These are phyloP conservation scores for Embidobia sp. DNA, from an alignment of 2,888 invertebrate species.

Conservation along the genomic window DNA sequence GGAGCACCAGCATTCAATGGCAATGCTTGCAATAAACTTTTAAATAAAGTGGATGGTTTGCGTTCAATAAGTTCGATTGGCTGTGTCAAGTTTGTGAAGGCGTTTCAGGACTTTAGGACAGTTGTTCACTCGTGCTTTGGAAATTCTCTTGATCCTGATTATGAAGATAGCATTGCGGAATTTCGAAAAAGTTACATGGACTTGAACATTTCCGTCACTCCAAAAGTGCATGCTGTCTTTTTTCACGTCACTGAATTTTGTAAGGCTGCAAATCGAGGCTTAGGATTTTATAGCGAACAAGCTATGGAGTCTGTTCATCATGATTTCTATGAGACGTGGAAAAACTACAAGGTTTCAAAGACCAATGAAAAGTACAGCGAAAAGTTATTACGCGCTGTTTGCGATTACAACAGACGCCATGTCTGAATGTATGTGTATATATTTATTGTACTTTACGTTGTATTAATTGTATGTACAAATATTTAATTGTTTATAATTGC, in stretches of 20 bases:
- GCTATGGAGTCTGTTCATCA: conserved; percentile 17
- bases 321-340: conserved; percentile 14
- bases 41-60: background rate
- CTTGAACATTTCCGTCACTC: conserved; percentile 19
- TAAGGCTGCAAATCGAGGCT: background rate
- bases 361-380: background rate
- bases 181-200: conserved; percentile 24
- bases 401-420: background rate
- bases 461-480: too few relatives aligned
- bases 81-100: background rate
- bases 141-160: background rate
- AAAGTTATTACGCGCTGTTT: background rate
- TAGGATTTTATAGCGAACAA: conserved; percentile 17
- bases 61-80: background rate
- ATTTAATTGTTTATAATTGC: too few relatives aligned
- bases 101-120: background rate
- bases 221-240: conserved; percentile 33
- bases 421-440: background rate
- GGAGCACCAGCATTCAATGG: conserved; percentile 1
- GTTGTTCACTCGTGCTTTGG: conserved; percentile 2
- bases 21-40: conserved; percentile 4
- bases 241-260: conserved; percentile 28
- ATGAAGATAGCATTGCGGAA: background rate
- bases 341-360: background rate
- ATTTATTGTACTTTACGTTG: too few relatives aligned